phyloP scores from a whole-genome alignment of 2,888 invertebrate species.

The Scaptomyza tumidula region DNA sequence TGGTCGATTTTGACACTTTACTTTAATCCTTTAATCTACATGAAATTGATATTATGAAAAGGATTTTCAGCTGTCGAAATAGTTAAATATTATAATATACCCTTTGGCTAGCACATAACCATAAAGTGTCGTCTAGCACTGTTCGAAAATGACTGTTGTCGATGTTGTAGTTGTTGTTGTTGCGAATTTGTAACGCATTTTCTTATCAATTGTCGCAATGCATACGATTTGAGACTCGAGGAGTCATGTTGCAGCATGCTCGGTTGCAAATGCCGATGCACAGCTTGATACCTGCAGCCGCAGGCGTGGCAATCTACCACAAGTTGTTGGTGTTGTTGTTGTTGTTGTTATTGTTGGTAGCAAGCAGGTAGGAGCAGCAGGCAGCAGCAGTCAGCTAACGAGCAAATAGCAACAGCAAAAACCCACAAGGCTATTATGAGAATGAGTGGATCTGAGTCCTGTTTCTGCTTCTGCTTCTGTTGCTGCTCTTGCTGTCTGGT shows the following conservation, averaged over 20 bases:
- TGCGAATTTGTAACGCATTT: slow-evolving; percentile 75
- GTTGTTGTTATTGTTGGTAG: slow-evolving; percentile 5
- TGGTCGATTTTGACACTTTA: no score
- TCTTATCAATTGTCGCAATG: slow-evolving; percentile 76
- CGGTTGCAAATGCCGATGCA: slow-evolving; percentile 26
- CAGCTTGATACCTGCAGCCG: slow-evolving; percentile 54
- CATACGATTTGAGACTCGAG: slow-evolving; percentile 57
- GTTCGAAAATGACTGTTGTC: slow-evolving; percentile 9
- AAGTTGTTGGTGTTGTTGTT: slow-evolving; percentile 32
- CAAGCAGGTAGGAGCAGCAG: slow-evolving; percentile 20
- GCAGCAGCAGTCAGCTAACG: slow-evolving; percentile 30
- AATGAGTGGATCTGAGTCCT: slow-evolving; percentile 33
- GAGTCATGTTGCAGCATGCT: background rate
- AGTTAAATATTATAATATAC: background rate
- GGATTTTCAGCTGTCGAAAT: no score
- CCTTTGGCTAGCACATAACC: background rate
- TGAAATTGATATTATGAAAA: no score
- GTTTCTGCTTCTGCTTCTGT: background rate
- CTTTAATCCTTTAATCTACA: no score
- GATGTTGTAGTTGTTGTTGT: slow-evolving; percentile 22
- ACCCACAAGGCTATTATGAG: slow-evolving; percentile 32
- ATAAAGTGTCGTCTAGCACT: slow-evolving; percentile 6
- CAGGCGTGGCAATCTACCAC: slow-evolving; percentile 66
- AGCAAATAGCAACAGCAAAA: slow-evolving; percentile 34
- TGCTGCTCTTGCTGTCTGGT: slow-evolving; percentile 39